These are phyloP conservation scores for Nymphicus hollandicus DNA, from an alignment of 2,113 vertebrate species.

Conservation along the genomic window DNA sequence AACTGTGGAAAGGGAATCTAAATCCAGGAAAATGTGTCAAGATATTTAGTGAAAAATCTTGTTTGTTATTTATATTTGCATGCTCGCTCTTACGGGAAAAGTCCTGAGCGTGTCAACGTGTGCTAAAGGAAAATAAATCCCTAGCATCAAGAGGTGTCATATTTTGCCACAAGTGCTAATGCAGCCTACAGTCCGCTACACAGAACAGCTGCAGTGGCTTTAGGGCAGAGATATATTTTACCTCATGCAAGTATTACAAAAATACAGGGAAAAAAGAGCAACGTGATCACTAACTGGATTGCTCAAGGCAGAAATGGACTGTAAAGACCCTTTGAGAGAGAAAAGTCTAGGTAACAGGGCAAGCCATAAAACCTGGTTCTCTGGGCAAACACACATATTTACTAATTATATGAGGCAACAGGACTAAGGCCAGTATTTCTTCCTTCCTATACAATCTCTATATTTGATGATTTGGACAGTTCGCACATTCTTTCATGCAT, in stretches of 20 bases:
- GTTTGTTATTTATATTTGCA: conserved; percentile 50
- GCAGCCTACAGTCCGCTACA: neutral
- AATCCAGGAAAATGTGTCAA: conserved; percentile 40
- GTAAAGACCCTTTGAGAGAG: neutral
- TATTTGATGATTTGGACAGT: neutral
- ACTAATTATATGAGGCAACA: neutral
- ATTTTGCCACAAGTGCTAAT: neutral
- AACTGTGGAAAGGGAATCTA: conserved; percentile 17
- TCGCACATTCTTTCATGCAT: neutral
- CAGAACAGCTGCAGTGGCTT: neutral
- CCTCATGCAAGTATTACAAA: neutral
- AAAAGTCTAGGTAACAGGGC: neutral
- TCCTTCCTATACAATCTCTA: neutral
- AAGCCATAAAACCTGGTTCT: neutral
- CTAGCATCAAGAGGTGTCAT: neutral
- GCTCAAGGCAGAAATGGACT: neutral
- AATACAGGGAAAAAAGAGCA: neutral
- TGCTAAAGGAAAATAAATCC: conserved; percentile 6
- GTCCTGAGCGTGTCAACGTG: neutral
- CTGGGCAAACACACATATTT: neutral
- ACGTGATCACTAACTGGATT: neutral
- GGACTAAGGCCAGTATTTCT: neutral
- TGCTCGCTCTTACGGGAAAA: neutral
- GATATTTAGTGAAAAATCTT: conserved; percentile 38
- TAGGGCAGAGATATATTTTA: neutral